phyloP scores from a whole-genome alignment of 2,888 invertebrate species.

The Melikaiella ostensackeni region DNA sequence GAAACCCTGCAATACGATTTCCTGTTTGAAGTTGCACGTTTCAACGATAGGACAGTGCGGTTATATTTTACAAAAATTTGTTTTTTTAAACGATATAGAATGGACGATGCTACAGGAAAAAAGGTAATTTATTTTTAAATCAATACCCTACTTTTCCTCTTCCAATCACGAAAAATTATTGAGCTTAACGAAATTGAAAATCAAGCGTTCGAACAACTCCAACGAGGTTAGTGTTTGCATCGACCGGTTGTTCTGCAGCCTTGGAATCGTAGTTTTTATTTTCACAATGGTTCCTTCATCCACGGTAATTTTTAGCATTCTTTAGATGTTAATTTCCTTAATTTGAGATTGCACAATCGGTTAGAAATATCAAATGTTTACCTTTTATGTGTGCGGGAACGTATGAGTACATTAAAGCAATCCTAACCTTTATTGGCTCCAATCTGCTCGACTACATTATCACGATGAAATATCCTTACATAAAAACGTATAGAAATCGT shows the following conservation, averaged over 20 bases:
- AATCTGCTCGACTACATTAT: neutral
- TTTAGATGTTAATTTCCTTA: neutral
- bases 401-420: neutral
- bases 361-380: neutral
- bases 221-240: slow-evolving; percentile 35
- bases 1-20: slow-evolving; percentile 7
- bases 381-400: neutral
- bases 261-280: slow-evolving; percentile 11
- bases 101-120: slow-evolving; percentile 13
- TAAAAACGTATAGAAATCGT: neutral
- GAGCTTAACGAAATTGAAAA: neutral
- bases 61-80: slow-evolving; percentile 13
- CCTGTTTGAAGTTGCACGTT: slow-evolving; percentile 39
- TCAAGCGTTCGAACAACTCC: neutral
- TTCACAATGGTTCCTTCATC: slow-evolving; percentile 29
- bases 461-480: slow-evolving; percentile 9
- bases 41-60: neutral
- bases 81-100: slow-evolving; percentile 20
- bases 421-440: slow-evolving; percentile 4
- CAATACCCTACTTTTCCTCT: neutral
- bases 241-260: slow-evolving; percentile 18
- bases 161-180: neutral
- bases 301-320: slow-evolving; percentile 11
- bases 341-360: neutral
- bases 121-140: slow-evolving; percentile 27